Evolutionary conservation across 2,888 invertebrate genomes (phyloP).

Genomic region (Lasioglossum marginatum): DNA sequence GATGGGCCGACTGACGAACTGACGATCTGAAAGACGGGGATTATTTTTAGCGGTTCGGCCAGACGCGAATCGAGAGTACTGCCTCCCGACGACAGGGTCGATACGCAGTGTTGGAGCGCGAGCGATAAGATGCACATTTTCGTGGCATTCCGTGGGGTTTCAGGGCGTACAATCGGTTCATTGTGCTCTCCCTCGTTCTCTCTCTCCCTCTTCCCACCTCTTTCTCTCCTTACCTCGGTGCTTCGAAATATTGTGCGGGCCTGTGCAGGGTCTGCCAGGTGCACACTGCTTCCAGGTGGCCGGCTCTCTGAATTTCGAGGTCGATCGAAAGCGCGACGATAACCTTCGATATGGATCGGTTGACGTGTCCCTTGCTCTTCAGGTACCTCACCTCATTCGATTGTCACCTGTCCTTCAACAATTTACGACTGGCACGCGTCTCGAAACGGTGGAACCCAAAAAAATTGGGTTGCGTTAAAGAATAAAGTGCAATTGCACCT

Average conservation of each 20-base stretch:
- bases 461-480: too few species aligned
- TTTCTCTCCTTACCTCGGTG: slow-evolving; percentile 1
- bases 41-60: slow-evolving; percentile 60
- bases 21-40: slow-evolving; percentile 44
- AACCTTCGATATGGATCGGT: background rate
- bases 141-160: slow-evolving; percentile 19
- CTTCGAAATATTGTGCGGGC: slow-evolving; percentile 37
- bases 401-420: background rate
- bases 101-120: slow-evolving; percentile 31
- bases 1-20: slow-evolving; percentile 23
- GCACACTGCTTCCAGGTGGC: slow-evolving; percentile 54
- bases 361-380: too few species aligned
- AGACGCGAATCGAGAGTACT: slow-evolving; percentile 31
- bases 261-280: slow-evolving; percentile 51
- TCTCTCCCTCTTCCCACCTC: background rate
- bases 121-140: slow-evolving; percentile 62
- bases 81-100: slow-evolving; percentile 40
- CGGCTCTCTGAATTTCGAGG: slow-evolving; percentile 20
- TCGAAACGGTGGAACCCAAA: background rate
- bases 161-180: slow-evolving; percentile 57
- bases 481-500: too few species aligned
- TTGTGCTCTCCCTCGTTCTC: slow-evolving; percentile 41
- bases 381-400: background rate
- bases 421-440: background rate
- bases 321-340: slow-evolving; percentile 8